Evolutionary conservation across 1,140 invertebrate genomes (phyloP), one percentile per base, ranked within the genome.

Genomic region (Diorhabda sublineata): DNA sequence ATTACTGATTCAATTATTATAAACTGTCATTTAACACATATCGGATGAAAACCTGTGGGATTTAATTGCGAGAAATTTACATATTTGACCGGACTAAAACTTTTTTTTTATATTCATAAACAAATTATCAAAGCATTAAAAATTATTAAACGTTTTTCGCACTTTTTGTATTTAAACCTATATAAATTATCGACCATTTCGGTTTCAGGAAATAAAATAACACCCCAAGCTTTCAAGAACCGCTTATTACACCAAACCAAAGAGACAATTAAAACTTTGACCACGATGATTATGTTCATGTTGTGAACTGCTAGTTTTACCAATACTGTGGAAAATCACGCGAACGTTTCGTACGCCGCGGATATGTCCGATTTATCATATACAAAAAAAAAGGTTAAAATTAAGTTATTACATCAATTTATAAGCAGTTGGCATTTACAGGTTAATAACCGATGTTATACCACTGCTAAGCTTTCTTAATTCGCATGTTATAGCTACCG

Each of bases 141-240:
- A 26, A 26, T 26, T 26, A 26, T 26, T 26, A 26, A 26, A 26
- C 26, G 26, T 26, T 26, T 26, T 26, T 26, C 26, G 26, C 26
- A 26, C 26, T 26, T 26, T 26, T 26, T 26, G 26, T 26, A 26
- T 26, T 26, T 26, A 26, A 26, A 26, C 26, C 26, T 26, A 26
- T 26, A 52, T n/a, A 52, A 52, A 52, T 52, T 52, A 52, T 52
- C 47, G 47, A 52, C 47, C n/a, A 52, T 52, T 52, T 8, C 47
- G n/a, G 47, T 52, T 52, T 52, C 47, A 52, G 47, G 47, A 52
- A 52, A 52, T 52, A n/a, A 52, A 52, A 52, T 52, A 52, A n/a
- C 47, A 52, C 6, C 2, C n/a, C 47, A 52, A 8, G 6, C 6
- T 52, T 52, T 52, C 47, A 52, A 8, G 6, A 52, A 0, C 47